A percentile compares a stretch with the other conserved stretches of the same genome.
Conservation (phyloP, 1,140 invertebrate species). For the Cydia amplana region DNA sequence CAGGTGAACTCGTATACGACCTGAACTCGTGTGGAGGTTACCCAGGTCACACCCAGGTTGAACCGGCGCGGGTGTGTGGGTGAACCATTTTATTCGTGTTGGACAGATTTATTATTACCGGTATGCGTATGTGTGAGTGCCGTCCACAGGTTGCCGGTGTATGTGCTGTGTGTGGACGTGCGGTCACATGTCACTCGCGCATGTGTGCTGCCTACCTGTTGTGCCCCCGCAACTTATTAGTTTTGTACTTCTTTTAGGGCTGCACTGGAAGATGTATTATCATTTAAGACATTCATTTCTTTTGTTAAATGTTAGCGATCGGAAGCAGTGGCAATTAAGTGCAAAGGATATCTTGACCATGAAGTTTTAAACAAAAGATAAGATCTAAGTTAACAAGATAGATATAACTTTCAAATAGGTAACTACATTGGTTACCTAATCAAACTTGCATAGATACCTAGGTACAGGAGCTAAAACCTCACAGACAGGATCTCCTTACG, state of each 20-base stretch:
- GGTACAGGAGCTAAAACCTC: background rate
- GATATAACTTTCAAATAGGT: too few species aligned
- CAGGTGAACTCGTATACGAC: conserved; percentile 60
- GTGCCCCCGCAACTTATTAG: conserved; percentile 70
- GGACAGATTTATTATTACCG: conserved; percentile 64
- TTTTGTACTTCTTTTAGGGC: conserved; percentile 72
- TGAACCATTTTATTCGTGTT: conserved; percentile 74
- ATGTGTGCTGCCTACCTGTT: conserved; percentile 71
- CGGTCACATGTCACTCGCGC: conserved; percentile 67
- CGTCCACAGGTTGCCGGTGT: conserved; percentile 53
- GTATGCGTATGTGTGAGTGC: conserved; percentile 51
- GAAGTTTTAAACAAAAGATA: background rate
- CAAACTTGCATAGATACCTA: too few species aligned
- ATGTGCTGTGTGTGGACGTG: conserved; percentile 44
- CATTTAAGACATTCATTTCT: conserved; percentile 55
- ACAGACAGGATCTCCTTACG: too few species aligned
- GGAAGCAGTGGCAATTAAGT: conserved; percentile 26
- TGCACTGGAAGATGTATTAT: conserved; percentile 63
- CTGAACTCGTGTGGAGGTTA: conserved; percentile 62
- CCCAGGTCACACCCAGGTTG: too few species aligned
- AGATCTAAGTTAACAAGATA: background rate
- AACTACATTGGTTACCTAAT: too few species aligned
- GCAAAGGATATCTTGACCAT: conserved; percentile 16
- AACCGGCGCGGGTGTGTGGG: conserved; percentile 55
- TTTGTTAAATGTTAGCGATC: conserved; percentile 52